Evolutionary conservation across 2,888 invertebrate species (phyloP).

Genomic region (Reticulitermes lucifugus): DNA sequence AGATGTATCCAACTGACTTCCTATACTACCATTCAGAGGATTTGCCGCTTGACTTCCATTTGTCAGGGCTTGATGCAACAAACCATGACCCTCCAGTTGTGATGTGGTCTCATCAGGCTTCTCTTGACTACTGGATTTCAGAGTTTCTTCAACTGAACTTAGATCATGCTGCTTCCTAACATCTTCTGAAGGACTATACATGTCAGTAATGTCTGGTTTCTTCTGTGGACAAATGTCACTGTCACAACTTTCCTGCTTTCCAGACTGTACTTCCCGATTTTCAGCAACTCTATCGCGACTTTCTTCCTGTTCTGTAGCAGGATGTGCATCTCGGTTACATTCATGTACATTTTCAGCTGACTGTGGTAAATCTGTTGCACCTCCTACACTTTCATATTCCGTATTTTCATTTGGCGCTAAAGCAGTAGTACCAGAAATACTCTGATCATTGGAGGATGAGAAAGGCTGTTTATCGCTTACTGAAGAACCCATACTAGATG

Average conservation of each 20-base stretch:
- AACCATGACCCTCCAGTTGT: constrained; percentile 22
- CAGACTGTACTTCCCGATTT: neutral
- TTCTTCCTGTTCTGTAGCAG: neutral
- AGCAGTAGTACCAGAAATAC: neutral
- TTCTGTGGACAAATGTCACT: neutral
- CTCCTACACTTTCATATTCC: neutral
- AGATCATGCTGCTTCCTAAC: neutral
- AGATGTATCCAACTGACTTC: constrained; percentile 32
- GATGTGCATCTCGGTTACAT: neutral
- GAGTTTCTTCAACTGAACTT: neutral
- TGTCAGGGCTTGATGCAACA: constrained; percentile 44
- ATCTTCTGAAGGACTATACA: neutral
- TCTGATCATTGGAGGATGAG: neutral
- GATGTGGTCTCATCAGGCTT: constrained; percentile 38
- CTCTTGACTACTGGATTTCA: neutral
- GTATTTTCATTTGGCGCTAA: neutral
- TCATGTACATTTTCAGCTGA: neutral
- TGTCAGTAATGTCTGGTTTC: neutral
- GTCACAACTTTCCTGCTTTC: neutral
- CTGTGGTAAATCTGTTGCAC: neutral
- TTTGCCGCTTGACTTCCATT: constrained; percentile 33
- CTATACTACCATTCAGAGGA: constrained; percentile 17
- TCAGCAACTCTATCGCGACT: too few species aligned
- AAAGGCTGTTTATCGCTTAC: neutral
- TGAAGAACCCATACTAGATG: neutral